A percentile compares a stretch with the other conserved stretches of the same genome.
phyloP scores from a whole-genome alignment of 2,888 invertebrate species.

The Notodonta ziczac region DNA sequence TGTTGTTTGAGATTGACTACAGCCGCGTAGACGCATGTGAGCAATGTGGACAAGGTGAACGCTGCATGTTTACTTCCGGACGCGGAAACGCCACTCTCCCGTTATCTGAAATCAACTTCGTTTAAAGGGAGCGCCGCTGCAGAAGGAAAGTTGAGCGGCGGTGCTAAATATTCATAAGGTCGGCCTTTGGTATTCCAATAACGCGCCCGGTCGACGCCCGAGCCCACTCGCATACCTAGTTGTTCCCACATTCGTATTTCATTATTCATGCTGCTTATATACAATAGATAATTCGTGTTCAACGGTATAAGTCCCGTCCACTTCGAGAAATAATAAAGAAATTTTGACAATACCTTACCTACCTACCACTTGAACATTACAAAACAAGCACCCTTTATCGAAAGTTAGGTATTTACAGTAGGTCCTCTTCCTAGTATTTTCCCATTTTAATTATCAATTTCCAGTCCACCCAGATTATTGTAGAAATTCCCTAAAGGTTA shows the following conservation, averaged over 20 bases:
- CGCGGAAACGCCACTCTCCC: constrained; percentile 53
- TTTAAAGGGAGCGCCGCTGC: constrained; percentile 57
- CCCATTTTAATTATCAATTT: too few relatives aligned
- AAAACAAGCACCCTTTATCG: too few relatives aligned
- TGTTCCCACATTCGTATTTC: constrained; percentile 46
- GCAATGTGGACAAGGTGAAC: constrained; percentile 46
- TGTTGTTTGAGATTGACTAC: constrained; percentile 18
- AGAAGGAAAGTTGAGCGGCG: constrained; percentile 72
- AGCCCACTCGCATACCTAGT: constrained; percentile 51
- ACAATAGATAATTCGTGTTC: constrained; percentile 18
- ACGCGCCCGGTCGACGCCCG: constrained; percentile 64
- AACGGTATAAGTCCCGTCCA: constrained; percentile 12
- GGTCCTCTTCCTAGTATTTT: too few relatives aligned
- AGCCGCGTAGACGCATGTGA: constrained; percentile 26
- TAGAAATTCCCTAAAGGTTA: too few relatives aligned
- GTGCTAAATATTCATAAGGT: constrained; percentile 74
- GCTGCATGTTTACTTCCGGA: constrained; percentile 44
- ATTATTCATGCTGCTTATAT: constrained; percentile 30
- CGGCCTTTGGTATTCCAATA: constrained; percentile 60
- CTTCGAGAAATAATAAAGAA: constrained; percentile 5
- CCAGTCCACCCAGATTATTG: too few relatives aligned
- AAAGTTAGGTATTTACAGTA: too few relatives aligned
- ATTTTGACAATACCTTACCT: neutral
- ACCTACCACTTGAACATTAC: too few relatives aligned
- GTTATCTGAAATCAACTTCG: constrained; percentile 54